A percentile compares a stretch with the other conserved stretches of the same genome.
Conservation (phyloP, 37 sponge, comb jelly and placozoan species). For the Eunapius fragilis region DNA sequence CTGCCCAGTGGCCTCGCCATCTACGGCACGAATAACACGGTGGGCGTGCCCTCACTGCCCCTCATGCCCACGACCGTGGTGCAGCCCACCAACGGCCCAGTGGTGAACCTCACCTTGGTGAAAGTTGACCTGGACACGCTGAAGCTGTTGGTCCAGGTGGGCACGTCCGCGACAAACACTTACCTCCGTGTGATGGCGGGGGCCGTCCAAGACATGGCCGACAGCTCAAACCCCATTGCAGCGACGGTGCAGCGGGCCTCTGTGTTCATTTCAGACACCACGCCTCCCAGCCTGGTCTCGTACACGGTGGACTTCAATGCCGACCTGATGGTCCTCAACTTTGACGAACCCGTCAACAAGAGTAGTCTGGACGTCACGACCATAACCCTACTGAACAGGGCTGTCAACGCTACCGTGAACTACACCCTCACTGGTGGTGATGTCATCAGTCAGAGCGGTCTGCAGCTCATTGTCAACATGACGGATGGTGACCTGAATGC, state of each 20-base stretch:
- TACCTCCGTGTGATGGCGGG: conserved; percentile 47
- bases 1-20: conserved; percentile 6
- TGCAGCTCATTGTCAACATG: conserved; percentile 58
- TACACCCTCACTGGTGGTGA: conserved; percentile 73
- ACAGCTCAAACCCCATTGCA: conserved; percentile 14
- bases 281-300: conserved; percentile 49
- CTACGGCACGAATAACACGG: conserved; percentile 29
- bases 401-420: conserved; percentile 34
- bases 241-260: conserved; percentile 31
- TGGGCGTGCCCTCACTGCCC: conserved; percentile 15
- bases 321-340: conserved; percentile 55
- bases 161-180: conserved; percentile 42
- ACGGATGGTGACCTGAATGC: conserved; percentile 67
- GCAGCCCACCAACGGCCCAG: conserved; percentile 36
- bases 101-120: conserved; percentile 65
- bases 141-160: conserved; percentile 68
- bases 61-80: conserved; percentile 24
- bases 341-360: conserved; percentile 83
- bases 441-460: conserved; percentile 48
- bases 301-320: conserved; percentile 69
- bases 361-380: conserved; percentile 46
- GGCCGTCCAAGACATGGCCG: conserved; percentile 52
- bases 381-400: conserved; percentile 58
- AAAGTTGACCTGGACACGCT: conserved; percentile 65
- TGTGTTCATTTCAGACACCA: conserved; percentile 53